Conservation (phyloP, 2,797 vertebrate genomes). For the Limnodromus scolopaceus region DNA sequence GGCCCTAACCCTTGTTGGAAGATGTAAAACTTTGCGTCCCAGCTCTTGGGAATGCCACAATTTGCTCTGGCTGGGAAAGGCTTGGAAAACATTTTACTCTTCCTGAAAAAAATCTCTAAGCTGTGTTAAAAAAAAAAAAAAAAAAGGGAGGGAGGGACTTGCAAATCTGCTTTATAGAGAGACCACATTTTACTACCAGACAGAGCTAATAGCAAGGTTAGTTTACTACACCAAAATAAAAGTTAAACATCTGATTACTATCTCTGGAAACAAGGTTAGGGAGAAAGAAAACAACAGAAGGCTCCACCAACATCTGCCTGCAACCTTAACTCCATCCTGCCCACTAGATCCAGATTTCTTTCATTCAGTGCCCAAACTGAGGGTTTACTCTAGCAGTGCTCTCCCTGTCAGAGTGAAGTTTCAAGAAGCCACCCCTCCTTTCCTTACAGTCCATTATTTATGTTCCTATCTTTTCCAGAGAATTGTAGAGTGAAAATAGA, state of each 20-base stretch:
- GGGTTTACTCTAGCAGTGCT: neutral
- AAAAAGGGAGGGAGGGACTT: neutral
- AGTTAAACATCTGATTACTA: conserved; percentile 26
- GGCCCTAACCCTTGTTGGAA: neutral
- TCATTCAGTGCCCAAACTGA: neutral
- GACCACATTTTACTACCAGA: neutral
- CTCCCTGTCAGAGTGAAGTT: neutral
- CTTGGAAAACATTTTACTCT: neutral
- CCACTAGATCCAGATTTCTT: neutral
- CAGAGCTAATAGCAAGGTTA: conserved; percentile 17
- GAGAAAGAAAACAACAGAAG: neutral
- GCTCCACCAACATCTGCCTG: neutral
- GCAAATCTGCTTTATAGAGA: neutral
- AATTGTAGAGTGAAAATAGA: neutral
- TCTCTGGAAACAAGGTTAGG: conserved; percentile 18
- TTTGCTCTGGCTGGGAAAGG: neutral
- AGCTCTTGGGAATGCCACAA: neutral
- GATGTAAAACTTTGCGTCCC: neutral
- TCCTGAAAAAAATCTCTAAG: neutral
- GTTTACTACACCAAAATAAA: neutral
- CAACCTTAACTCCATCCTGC: neutral
- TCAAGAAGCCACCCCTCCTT: neutral
- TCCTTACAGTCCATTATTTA: conserved; percentile 35
- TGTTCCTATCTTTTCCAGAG: neutral
- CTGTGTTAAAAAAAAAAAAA: neutral